Evolutionary conservation across 2,113 vertebrate genomes (phyloP).

Genomic region (Pluvialis apricaria): DNA sequence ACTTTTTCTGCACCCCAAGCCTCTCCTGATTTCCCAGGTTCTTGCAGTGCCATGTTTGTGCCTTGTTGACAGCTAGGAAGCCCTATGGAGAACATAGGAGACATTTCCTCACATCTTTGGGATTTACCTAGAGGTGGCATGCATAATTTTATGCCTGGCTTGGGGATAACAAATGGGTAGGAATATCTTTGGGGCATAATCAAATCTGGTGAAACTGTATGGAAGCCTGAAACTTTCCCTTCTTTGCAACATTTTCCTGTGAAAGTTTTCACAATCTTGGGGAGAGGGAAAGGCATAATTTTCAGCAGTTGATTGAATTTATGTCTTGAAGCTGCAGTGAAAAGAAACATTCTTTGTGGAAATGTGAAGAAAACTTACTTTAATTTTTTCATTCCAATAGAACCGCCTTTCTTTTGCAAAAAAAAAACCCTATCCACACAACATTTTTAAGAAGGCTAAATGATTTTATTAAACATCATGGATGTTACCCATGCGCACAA

Average conservation of each 20-base stretch:
- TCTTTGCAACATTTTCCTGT: background rate
- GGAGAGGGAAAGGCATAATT: background rate
- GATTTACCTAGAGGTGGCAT: background rate
- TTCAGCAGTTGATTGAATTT: background rate
- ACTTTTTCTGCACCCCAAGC: background rate
- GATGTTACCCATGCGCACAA: background rate
- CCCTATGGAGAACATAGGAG: background rate
- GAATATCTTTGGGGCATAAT: background rate
- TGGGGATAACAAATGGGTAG: background rate
- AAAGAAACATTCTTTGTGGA: background rate
- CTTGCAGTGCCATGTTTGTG: background rate
- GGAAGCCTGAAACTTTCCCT: background rate
- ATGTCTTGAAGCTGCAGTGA: background rate
- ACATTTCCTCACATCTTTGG: background rate
- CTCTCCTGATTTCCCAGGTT: background rate
- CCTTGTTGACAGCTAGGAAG: background rate
- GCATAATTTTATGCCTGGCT: background rate
- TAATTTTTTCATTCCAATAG: background rate
- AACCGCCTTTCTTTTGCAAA: background rate
- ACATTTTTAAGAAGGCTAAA: background rate
- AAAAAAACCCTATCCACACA: background rate
- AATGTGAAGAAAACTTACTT: background rate
- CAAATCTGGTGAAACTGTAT: background rate
- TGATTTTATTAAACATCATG: background rate
- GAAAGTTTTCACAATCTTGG: background rate